phyloP scores from a whole-genome alignment of 2,113 vertebrate genomes.

The Corythornis cristatus region DNA sequence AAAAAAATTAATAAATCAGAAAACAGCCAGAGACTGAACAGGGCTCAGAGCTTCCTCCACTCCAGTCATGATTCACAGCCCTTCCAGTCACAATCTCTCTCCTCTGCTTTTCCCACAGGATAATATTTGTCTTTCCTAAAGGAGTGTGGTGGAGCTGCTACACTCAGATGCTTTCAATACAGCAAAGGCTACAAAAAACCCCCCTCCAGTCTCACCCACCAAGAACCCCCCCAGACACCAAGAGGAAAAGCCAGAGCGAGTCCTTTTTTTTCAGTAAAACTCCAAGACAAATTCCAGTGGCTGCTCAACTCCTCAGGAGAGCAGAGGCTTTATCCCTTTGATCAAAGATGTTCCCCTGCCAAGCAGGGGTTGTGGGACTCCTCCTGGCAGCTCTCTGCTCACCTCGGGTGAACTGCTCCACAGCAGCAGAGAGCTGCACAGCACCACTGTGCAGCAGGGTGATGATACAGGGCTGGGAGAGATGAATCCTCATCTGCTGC shows the following conservation, averaged over 20 bases:
- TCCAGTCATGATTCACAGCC: neutral
- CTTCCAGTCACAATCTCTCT: neutral
- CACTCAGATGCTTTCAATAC: neutral
- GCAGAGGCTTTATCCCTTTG: neutral
- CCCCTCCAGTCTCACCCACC: neutral
- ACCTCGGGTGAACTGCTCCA: neutral
- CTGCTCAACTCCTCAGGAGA: neutral
- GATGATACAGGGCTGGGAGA: neutral
- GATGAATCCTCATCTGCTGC: neutral
- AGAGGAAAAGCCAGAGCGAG: neutral
- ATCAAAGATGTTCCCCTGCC: neutral
- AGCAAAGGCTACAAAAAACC: neutral
- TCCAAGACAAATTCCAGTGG: neutral
- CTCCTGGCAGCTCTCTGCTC: neutral
- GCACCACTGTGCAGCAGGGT: neutral
- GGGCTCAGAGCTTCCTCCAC: neutral
- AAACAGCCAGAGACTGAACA: neutral
- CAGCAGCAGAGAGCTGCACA: neutral
- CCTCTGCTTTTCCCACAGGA: neutral
- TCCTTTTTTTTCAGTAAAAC: neutral
- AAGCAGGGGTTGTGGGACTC: neutral
- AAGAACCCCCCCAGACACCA: neutral
- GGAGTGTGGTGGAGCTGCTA: neutral
- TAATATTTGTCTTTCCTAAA: conserved; percentile 7
- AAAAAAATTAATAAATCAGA: neutral